These are phyloP conservation scores for Hiodon tergisus DNA, from an alignment of 2,113 vertebrate species.

Conservation along the genomic window DNA sequence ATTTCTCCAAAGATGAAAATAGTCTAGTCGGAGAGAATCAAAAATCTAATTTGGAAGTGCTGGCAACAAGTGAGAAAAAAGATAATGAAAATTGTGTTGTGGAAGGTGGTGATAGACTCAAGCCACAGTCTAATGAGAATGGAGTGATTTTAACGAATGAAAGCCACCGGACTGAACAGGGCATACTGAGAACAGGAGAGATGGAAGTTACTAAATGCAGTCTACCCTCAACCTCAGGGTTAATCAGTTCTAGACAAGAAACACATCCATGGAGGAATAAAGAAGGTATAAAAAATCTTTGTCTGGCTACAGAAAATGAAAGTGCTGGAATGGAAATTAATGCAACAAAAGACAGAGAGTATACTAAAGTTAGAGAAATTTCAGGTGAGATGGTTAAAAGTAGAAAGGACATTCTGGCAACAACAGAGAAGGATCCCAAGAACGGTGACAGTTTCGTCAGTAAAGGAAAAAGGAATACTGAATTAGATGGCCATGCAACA, in stretches of 20 bases:
- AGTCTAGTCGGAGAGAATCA: not conserved
- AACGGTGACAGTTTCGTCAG: slow-evolving; percentile 10
- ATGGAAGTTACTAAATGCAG: not conserved
- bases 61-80: not conserved
- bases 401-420: slow-evolving; percentile 3
- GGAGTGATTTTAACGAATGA: not conserved
- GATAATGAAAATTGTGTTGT: not conserved
- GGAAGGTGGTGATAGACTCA: not conserved
- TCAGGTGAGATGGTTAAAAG: not conserved
- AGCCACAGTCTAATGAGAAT: not conserved
- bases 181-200: not conserved
- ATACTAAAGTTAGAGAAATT: not conserved
- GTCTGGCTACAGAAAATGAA: not conserved
- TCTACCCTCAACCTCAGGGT: not conserved
- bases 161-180: not conserved
- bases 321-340: not conserved
- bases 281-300: slow-evolving; percentile 4
- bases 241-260: not conserved
- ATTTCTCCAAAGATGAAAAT: not conserved
- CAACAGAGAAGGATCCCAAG: slow-evolving; percentile 14
- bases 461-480: slow-evolving; percentile 4
- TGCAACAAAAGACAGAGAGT: not conserved
- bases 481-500: not conserved
- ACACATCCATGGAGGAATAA: not conserved
- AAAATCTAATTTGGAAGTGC: not conserved